Evolutionary conservation across 2,113 vertebrate genomes (phyloP).

Genomic region (Lamprotornis superbus): DNA sequence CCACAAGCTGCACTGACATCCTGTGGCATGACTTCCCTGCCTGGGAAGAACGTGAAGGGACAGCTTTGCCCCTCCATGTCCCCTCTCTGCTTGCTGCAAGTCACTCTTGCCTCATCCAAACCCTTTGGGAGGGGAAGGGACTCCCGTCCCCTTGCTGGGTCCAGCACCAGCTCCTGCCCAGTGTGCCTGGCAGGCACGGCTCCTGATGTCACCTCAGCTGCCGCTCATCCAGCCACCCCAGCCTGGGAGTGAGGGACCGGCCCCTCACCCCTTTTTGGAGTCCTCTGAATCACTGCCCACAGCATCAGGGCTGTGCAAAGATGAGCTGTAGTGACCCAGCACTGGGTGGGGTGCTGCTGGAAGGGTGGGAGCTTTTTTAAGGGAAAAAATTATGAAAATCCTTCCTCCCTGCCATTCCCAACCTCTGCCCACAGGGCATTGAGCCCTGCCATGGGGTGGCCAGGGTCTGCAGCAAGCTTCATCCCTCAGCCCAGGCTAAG

Average conservation of each 20-base stretch:
- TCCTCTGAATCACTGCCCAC: background rate
- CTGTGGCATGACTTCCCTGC: conserved; percentile 2
- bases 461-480: background rate
- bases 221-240: background rate
- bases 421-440: background rate
- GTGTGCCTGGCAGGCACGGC: background rate
- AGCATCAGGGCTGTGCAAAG: background rate
- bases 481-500: background rate
- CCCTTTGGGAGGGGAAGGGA: background rate
- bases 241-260: background rate
- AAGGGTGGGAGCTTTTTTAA: background rate
- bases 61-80: background rate
- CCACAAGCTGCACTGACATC: conserved; percentile 50
- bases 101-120: background rate
- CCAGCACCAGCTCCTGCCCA: background rate
- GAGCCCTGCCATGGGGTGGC: background rate
- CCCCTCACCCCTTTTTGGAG: fast-evolving
- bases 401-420: fast-evolving
- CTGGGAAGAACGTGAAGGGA: background rate
- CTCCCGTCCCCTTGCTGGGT: background rate
- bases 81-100: background rate
- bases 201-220: background rate
- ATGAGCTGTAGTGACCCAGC: background rate
- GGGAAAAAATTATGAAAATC: background rate
- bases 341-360: background rate